These are phyloP conservation scores for Papilio gigon DNA, from an alignment of 2,888 invertebrate species.

Conservation along the genomic window DNA sequence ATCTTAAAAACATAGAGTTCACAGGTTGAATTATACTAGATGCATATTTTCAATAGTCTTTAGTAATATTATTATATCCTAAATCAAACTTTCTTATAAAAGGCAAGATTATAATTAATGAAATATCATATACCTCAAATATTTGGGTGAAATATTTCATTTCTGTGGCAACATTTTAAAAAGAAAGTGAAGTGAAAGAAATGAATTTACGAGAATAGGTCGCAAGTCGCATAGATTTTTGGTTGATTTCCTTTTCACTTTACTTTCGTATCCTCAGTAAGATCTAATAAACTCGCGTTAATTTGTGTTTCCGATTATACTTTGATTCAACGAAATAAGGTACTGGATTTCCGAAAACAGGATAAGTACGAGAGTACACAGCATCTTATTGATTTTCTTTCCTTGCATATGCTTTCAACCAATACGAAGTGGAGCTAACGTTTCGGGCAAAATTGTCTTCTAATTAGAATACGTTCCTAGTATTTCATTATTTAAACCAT, in stretches of 20 bases:
- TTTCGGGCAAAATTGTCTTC: conserved; percentile 65
- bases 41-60: neutral
- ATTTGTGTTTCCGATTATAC: conserved; percentile 75
- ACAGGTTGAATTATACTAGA: neutral
- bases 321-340: conserved; percentile 74
- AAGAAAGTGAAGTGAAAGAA: conserved; percentile 82
- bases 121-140: neutral
- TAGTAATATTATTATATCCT: neutral
- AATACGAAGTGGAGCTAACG: conserved; percentile 79
- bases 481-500: conserved; percentile 55
- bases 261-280: conserved; percentile 78
- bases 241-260: conserved; percentile 83
- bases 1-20: neutral
- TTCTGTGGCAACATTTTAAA: conserved; percentile 75
- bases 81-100: neutral
- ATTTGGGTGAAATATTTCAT: conserved; percentile 28
- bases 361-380: conserved; percentile 79
- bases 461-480: conserved; percentile 61
- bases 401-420: conserved; percentile 81
- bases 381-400: conserved; percentile 84
- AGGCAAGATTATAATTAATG: neutral
- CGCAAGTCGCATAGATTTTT: conserved; percentile 82
- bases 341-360: conserved; percentile 68
- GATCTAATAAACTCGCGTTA: conserved; percentile 79
- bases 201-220: conserved; percentile 83